Base-by-base conservation (phyloP, 2,888 invertebrate genomes). In the Amphipoea oculea region DNA sequence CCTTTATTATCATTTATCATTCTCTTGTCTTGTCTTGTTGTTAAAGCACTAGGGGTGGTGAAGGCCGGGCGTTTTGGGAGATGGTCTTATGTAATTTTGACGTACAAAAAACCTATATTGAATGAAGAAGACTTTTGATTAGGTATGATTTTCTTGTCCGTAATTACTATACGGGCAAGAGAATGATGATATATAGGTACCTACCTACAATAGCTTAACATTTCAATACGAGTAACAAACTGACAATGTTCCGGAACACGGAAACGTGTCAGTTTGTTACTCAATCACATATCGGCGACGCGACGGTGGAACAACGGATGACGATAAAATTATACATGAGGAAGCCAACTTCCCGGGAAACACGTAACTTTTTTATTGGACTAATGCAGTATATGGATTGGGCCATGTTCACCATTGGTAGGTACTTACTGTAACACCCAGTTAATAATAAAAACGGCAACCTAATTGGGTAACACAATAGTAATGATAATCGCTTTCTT, bases 301-400 rank as follows among this genome's bases (percentile, higher is more conserved):
- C 62, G n/a, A n/a, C 17, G 17, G 20, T 57, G 54, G 62, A 78
- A 84, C 80, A 72, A 40, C 76, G 73, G 72, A 76, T 74, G 62
- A 29, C 66, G 85, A 85, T 87, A 87, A 85, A 84, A 67, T 73
- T 69, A 77, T 36, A 74, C 17, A 65, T 17, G 70, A 76, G 85
- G 87, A 87, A 76, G 76, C 68, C 1, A 5, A 76, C 85, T 84
- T 85, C 85, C 85, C 66, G 85, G 85, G 81, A 76, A 84, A 63
- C 67, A 51, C 62, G 57, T 67, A n/a, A 63, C 29, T 66, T 70
- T 83, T 83, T 74, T 82, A 51, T 82, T 83, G 69, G 57, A 69
- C 40, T 51, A 45, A 62, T 69, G 60, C 40, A 23, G 48, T 42
- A 17, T 20, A 36, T 42, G 62, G 57, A n/a, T 71, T 62, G 11